Evolutionary conservation across 1,140 invertebrate genomes (phyloP).

Genomic region (Pectinophora gossypiella): DNA sequence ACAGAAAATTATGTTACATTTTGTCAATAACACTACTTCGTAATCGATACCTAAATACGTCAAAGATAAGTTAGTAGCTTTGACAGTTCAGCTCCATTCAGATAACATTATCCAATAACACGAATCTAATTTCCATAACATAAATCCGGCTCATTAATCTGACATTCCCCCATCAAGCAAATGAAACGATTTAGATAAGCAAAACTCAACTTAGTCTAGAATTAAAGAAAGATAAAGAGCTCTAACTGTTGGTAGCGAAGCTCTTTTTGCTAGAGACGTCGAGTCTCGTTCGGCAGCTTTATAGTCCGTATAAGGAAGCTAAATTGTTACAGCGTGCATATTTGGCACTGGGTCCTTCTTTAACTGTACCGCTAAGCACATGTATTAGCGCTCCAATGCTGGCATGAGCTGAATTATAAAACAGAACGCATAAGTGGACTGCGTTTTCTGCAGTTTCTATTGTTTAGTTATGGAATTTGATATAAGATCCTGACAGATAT

Average conservation of each 20-base stretch:
- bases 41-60: too few species aligned
- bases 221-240: constrained; percentile 39
- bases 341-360: constrained; percentile 58
- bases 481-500: too few species aligned
- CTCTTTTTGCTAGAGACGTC: constrained; percentile 34
- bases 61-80: neutral
- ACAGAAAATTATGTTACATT: too few species aligned
- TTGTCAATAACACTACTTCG: too few species aligned
- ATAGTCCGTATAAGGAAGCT: constrained; percentile 47
- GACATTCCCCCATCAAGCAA: constrained; percentile 10
- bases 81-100: neutral
- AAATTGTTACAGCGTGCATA: constrained; percentile 55
- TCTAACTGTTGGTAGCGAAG: constrained; percentile 16
- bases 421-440: constrained; percentile 21
- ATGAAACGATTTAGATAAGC: constrained; percentile 23
- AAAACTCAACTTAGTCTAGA: constrained; percentile 21
- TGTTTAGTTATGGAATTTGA: neutral
- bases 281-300: constrained; percentile 32
- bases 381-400: constrained; percentile 40
- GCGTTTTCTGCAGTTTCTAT: constrained; percentile 9
- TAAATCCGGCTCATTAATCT: constrained; percentile 6
- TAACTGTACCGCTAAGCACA: constrained; percentile 57
- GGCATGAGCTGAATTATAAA: constrained; percentile 45
- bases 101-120: too few species aligned
- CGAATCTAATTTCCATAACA: neutral